Evolutionary conservation across 2,797 vertebrate genomes (phyloP).

Genomic region (Garrulus glandarius): DNA sequence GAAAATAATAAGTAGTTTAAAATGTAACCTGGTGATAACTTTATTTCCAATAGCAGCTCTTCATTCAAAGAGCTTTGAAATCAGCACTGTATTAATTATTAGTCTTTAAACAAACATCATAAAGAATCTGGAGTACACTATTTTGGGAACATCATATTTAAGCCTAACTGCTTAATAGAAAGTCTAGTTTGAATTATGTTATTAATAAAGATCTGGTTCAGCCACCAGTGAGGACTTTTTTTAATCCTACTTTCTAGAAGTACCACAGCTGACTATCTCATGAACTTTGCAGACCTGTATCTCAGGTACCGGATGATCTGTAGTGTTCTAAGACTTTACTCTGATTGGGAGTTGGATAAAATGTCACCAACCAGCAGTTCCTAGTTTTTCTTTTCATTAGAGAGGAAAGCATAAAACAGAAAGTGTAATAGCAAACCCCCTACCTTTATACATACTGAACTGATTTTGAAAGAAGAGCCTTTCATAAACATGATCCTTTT

Average conservation of each 20-base stretch:
- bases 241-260: not conserved
- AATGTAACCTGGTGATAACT: not conserved
- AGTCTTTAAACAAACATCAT: not conserved
- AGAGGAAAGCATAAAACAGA: not conserved
- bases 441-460: not conserved
- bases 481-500: not conserved
- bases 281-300: not conserved
- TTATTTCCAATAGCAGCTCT: not conserved
- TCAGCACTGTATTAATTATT: not conserved
- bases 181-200: not conserved
- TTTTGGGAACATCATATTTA: not conserved
- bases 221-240: not conserved
- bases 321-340: not conserved
- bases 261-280: not conserved
- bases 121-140: not conserved
- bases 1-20: not conserved
- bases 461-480: not conserved
- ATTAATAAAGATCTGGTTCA: not conserved
- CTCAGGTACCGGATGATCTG: not conserved
- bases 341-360: not conserved
- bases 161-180: not conserved
- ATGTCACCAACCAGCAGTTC: not conserved
- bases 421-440: not conserved
- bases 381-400: not conserved
- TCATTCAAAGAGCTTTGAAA: constrained; percentile 10